Evolutionary conservation across 1,140 invertebrate species (phyloP).

Genomic region (Rhysida immarginata): DNA sequence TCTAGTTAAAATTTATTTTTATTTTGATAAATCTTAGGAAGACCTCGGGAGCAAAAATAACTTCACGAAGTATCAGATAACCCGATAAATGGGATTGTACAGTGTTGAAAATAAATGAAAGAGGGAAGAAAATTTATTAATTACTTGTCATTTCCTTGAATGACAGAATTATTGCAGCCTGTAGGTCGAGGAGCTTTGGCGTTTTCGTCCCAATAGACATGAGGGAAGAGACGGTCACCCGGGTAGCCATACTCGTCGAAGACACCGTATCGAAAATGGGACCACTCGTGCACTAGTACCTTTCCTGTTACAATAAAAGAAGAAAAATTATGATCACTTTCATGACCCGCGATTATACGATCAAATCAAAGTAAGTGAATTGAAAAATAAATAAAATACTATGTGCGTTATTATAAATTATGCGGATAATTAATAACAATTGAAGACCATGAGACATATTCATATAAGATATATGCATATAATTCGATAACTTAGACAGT

Average conservation of each 20-base stretch:
- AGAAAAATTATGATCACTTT: too few relatives aligned
- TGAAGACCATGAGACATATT: conserved; percentile 5
- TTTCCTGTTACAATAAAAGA: conserved; percentile 27
- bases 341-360: too few relatives aligned
- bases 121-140: too few relatives aligned
- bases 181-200: not conserved
- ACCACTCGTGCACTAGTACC: conserved; percentile 43
- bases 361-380: not conserved
- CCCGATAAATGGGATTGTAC: too few relatives aligned
- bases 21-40: too few relatives aligned
- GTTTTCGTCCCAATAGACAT: conserved; percentile 18
- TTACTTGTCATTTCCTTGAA: too few relatives aligned
- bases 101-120: too few relatives aligned
- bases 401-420: conserved; percentile 5
- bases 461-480: too few relatives aligned
- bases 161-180: not conserved
- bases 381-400: not conserved
- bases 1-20: too few relatives aligned
- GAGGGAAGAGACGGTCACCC: conserved; percentile 41
- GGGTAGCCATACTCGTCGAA: conserved; percentile 47
- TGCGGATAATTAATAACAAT: conserved; percentile 3
- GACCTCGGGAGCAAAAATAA: too few relatives aligned
- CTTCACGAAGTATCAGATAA: too few relatives aligned
- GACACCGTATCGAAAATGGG: conserved; percentile 49
- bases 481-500: too few relatives aligned